A percentile compares a stretch with the other conserved stretches of the same genome.
Conservation (phyloP, 2,888 invertebrate genomes). For the Lasioglossum figueresi region DNA sequence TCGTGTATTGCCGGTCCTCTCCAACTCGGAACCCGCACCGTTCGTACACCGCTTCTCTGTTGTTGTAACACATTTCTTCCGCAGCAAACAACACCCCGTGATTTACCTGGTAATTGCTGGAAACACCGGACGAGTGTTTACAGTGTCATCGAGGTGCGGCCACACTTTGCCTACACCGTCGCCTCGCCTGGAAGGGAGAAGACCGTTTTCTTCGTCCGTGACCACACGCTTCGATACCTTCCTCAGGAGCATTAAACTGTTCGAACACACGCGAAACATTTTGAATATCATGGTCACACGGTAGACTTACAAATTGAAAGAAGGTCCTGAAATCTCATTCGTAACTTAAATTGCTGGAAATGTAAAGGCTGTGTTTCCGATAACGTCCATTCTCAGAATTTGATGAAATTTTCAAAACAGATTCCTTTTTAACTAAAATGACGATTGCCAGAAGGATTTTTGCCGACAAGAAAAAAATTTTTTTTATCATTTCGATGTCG, state of each 20-base stretch:
- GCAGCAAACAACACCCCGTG: constrained; percentile 71
- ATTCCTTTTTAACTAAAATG: too few species aligned
- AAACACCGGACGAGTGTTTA: constrained; percentile 79
- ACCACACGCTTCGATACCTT: constrained; percentile 42
- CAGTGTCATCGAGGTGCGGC: constrained; percentile 77
- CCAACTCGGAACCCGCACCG: neutral
- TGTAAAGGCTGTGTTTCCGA: too few species aligned
- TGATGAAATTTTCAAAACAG: too few species aligned
- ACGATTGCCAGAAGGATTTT: too few species aligned
- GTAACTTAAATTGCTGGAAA: too few species aligned
- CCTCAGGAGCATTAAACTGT: constrained; percentile 15
- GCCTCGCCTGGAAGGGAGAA: constrained; percentile 57
- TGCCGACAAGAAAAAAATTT: too few species aligned
- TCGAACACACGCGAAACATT: constrained; percentile 1
- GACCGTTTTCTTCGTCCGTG: constrained; percentile 49
- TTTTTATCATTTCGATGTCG: too few species aligned
- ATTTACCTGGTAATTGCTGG: constrained; percentile 79
- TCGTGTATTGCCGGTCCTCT: constrained; percentile 34
- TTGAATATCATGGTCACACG: neutral
- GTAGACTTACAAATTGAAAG: neutral
- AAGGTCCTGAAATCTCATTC: too few species aligned
- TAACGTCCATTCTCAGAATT: too few species aligned
- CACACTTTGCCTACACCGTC: constrained; percentile 63
- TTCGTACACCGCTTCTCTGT: constrained; percentile 59
- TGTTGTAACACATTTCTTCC: constrained; percentile 75